A percentile compares a stretch with the other conserved stretches of the same genome.
Conservation (phyloP, 2,797 vertebrate genomes). For the Dallia pectoralis region DNA sequence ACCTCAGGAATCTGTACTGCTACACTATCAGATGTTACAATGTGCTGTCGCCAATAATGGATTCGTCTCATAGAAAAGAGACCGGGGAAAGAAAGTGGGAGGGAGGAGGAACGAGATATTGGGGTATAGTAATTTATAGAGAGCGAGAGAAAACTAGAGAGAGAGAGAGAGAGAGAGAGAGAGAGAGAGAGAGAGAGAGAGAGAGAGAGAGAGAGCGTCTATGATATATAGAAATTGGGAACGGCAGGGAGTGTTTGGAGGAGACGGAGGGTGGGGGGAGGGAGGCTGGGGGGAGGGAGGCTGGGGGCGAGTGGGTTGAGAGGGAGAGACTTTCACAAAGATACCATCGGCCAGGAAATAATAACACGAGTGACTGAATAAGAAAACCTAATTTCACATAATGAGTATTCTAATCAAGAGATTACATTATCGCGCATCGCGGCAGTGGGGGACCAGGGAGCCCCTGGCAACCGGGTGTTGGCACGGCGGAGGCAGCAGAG, state of each 20-base stretch:
- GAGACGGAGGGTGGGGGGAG: slow-evolving; percentile 8
- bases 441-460: slow-evolving; percentile 44
- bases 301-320: too few species aligned
- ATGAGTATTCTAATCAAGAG: slow-evolving; percentile 78
- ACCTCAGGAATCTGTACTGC: neutral
- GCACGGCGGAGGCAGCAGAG: slow-evolving; percentile 1
- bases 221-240: slow-evolving; percentile 33
- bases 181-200: slow-evolving; percentile 42
- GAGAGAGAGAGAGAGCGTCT: slow-evolving; percentile 25
- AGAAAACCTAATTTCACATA: slow-evolving; percentile 73
- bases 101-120: slow-evolving; percentile 29
- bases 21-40: neutral
- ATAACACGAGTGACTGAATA: slow-evolving; percentile 72
- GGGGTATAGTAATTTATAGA: slow-evolving; percentile 46
- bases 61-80: slow-evolving; percentile 33
- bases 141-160: slow-evolving; percentile 31
- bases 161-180: slow-evolving; percentile 41
- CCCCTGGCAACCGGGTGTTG: slow-evolving; percentile 58
- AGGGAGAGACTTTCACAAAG: slow-evolving; percentile 48
- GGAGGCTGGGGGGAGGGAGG: slow-evolving; percentile 23
- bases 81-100: slow-evolving; percentile 34
- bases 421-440: slow-evolving; percentile 70
- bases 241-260: neutral
- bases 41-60: neutral
- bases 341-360: slow-evolving; percentile 68